Conservation (phyloP, 2,888 invertebrate genomes). For the Drosophila anomelani region DNA sequence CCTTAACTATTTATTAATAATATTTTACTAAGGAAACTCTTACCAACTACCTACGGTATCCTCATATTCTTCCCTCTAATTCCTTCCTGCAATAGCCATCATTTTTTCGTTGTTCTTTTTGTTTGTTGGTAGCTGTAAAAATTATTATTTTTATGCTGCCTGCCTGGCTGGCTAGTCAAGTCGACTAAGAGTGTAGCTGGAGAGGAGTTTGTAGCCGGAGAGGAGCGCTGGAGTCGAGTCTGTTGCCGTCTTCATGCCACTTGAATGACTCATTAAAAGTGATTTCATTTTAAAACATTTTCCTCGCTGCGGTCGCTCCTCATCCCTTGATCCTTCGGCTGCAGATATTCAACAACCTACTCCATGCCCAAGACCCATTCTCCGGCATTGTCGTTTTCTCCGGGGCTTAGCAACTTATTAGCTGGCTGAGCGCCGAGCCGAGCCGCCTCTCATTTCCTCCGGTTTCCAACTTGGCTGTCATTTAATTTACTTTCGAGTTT, state of each 20-base stretch:
- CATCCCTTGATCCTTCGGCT: conserved; percentile 22
- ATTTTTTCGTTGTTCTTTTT: conserved; percentile 43
- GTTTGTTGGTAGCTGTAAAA: conserved; percentile 63
- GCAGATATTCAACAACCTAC: conserved; percentile 17
- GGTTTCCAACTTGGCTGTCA: conserved; percentile 41
- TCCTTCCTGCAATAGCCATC: conserved; percentile 5
- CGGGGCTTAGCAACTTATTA: conserved; percentile 53
- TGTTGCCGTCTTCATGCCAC: conserved; percentile 66
- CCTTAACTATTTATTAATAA: no score
- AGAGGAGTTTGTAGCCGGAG: conserved; percentile 5
- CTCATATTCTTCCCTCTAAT: background rate
- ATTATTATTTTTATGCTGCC: conserved; percentile 72
- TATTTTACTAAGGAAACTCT: no score
- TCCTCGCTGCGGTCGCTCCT: conserved; percentile 65
- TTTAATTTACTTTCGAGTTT: conserved; percentile 78
- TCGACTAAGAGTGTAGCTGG: conserved; percentile 8
- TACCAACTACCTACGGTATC: conserved; percentile 10
- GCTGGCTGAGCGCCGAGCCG: conserved; percentile 22
- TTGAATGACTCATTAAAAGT: conserved; percentile 81
- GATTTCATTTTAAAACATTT: conserved; percentile 79
- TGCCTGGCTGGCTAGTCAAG: conserved; percentile 52
- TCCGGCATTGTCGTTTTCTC: conserved; percentile 33
- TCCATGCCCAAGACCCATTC: conserved; percentile 2
- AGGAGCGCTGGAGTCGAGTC: conserved; percentile 15
- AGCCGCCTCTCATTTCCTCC: conserved; percentile 14